These are phyloP conservation scores for Pararge aegeria DNA, from an alignment of 1,140 invertebrate genomes.

Conservation along the genomic window DNA sequence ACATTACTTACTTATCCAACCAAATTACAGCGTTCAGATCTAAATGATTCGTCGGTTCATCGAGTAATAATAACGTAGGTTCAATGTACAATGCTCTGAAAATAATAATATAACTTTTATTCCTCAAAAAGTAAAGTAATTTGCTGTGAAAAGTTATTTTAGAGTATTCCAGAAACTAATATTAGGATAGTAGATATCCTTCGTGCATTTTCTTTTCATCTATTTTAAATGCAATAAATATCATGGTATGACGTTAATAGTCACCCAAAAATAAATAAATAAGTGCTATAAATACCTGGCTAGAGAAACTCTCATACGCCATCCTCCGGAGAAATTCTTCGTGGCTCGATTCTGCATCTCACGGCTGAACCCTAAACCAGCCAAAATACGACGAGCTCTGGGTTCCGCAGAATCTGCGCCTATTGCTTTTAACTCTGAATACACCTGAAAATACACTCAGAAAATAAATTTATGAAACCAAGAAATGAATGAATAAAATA, in stretches of 20 bases:
- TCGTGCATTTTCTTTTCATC: too few species aligned
- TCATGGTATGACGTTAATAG: not conserved
- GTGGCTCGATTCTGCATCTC: conserved; percentile 97
- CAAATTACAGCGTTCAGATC: conserved; percentile 99
- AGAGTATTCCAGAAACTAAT: not conserved
- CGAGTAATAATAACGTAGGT: conserved; percentile 96
- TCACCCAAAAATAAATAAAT: not conserved
- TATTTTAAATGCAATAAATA: too few species aligned
- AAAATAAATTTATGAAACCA: too few species aligned
- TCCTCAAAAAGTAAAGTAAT: too few species aligned
- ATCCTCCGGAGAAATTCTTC: conserved; percentile 98
- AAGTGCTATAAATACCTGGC: conserved; percentile 79
- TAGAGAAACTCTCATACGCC: conserved; percentile 98
- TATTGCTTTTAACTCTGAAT: conserved; percentile 97
- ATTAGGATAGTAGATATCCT: too few species aligned
- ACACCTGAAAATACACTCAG: conserved; percentile 82
- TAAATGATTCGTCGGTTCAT: conserved; percentile 97
- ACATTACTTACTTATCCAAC: conserved; percentile 95
- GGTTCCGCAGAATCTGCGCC: conserved; percentile 98
- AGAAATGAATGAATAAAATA: too few species aligned
- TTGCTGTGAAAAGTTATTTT: too few species aligned
- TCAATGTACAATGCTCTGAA: conserved; percentile 91
- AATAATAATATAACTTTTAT: conserved; percentile 18
- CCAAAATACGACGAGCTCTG: conserved; percentile 94
- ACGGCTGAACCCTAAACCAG: conserved; percentile 97